These are phyloP conservation scores for Pygoscelis antarcticus DNA, from an alignment of 2,113 vertebrate species.

Conservation along the genomic window DNA sequence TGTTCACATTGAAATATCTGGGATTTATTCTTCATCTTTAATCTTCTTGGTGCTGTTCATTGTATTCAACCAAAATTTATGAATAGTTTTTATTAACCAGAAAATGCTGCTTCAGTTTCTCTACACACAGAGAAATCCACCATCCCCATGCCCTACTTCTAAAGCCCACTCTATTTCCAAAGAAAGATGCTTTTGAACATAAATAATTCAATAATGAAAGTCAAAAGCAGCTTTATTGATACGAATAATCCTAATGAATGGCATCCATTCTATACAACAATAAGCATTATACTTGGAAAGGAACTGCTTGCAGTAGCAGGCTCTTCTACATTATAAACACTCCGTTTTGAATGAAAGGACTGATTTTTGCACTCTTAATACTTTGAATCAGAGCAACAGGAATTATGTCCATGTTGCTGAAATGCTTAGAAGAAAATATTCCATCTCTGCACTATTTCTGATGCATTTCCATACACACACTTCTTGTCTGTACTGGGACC, in stretches of 20 bases:
- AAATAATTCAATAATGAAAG: slow-evolving; percentile 45
- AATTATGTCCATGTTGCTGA: neutral
- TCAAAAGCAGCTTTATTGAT: slow-evolving; percentile 45
- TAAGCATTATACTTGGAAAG: slow-evolving; percentile 11
- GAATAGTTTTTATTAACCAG: slow-evolving; percentile 15
- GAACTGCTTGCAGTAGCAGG: slow-evolving; percentile 34
- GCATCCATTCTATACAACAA: slow-evolving; percentile 1
- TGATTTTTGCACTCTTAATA: neutral
- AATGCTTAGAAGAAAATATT: neutral
- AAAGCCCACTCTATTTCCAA: slow-evolving; percentile 16
- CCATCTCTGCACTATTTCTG: neutral
- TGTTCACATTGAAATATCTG: neutral
- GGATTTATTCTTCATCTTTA: slow-evolving; percentile 2
- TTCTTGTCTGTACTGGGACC: neutral
- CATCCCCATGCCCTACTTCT: neutral
- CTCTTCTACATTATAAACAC: slow-evolving; percentile 10
- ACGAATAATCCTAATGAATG: slow-evolving; percentile 40
- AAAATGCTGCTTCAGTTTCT: slow-evolving; percentile 29
- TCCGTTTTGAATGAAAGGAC: neutral
- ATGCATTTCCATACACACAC: neutral
- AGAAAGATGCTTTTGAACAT: slow-evolving; percentile 34
- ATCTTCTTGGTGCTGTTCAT: neutral
- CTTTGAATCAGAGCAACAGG: neutral
- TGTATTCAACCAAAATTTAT: neutral
- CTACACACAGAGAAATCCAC: neutral